Base-by-base conservation (phyloP, 2,888 invertebrate genomes). In the Drosophila maculinotata region DNA sequence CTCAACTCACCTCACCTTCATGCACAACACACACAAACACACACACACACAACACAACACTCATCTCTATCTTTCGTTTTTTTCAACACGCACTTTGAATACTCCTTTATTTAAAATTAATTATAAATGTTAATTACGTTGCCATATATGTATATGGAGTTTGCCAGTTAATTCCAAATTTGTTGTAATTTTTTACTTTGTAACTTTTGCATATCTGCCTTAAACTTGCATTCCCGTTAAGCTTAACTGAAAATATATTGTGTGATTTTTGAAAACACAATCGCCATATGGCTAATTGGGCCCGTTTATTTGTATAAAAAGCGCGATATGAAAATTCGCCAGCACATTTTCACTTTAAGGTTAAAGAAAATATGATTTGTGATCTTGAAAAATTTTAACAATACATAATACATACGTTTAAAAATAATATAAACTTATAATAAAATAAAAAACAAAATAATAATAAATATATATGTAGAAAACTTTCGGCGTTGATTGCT, bases 371-470 rank as follows among this genome's bases (percentile, higher is more conserved):
- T 87, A 81, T 75, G 72, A 85, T 79, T 81, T 81, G 81, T 81
- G 81, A 81, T 81, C 82, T 87, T 81, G 81, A 79, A 87, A 87
- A 63, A 75, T 75, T 63, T 81, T 57, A 84, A 79, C 79, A 87
- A 74, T 86, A 76, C 77, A 67, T 67, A 73, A 69, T 70, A 57
- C 65, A 68, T 81, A 84, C 73, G 63, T 76, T 77, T 82, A 76
- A 77, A 79, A 66, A 68, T 87, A 86, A 66, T 80, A 77, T 82
- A 58, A 70, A 68, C 44, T 60, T 59, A 67, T 38, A 71, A 62
- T 53, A 67, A 78, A 53, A 52, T 36, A 47, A 65, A 68, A 53
- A 44, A 33, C 31, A 73, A 77, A 60, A 65, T 77, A 78, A 78
- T 66, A 47, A 66, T 79, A 59, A 36, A 42, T 71, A 71, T 59